Percentiles rank a stretch among this genome's conserved stretches.
phyloP scores from a whole-genome alignment of 2,888 invertebrate species.

The Cantharis lateralis region DNA sequence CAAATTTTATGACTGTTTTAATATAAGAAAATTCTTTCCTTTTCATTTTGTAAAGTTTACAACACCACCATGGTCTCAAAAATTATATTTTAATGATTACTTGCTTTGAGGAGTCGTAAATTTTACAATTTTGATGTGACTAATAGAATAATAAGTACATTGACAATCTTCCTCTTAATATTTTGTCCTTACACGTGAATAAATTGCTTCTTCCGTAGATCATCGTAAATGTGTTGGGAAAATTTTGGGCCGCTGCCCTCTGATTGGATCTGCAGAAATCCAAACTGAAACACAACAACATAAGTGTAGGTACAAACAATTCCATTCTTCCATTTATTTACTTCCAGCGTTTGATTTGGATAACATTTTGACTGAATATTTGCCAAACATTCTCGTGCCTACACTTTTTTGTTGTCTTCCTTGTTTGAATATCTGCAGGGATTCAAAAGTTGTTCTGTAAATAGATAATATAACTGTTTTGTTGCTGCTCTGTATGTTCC shows the following conservation, averaged over 20 bases:
- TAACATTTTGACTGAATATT: neutral
- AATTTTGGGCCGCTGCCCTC: neutral
- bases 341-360: neutral
- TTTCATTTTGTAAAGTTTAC: slow-evolving; percentile 21
- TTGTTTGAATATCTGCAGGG: neutral
- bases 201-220: neutral
- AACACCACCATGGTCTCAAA: neutral
- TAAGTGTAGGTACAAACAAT: neutral
- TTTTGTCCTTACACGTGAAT: slow-evolving; percentile 29
- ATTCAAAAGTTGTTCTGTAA: neutral
- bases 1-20: neutral
- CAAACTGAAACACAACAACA: neutral
- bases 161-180: slow-evolving; percentile 46
- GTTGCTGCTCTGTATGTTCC: no score
- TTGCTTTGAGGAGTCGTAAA: slow-evolving; percentile 7
- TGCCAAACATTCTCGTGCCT: neutral
- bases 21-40: slow-evolving; percentile 7
- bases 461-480: neutral
- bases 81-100: slow-evolving; percentile 3
- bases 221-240: neutral
- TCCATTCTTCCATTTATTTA: neutral
- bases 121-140: slow-evolving; percentile 17
- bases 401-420: neutral
- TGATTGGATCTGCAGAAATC: neutral
- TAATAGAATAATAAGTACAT: slow-evolving; percentile 38